These are phyloP conservation scores for Cynocephalus volans DNA, from an alignment of 2,113 vertebrate genomes.

Conservation along the genomic window DNA sequence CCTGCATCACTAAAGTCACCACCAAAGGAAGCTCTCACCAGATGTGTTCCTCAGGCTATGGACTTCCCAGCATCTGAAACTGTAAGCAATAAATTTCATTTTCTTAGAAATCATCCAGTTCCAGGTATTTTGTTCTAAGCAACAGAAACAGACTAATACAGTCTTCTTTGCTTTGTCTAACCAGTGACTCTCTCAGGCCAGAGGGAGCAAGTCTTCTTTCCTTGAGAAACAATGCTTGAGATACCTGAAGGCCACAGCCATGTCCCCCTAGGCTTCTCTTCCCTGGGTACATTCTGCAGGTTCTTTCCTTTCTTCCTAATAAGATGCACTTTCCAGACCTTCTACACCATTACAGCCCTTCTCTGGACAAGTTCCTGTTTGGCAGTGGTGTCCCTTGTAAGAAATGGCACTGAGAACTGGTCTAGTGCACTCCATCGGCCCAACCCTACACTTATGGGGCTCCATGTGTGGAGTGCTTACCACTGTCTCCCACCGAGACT, in stretches of 20 bases:
- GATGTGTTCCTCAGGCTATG: too few species aligned
- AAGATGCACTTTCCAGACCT: background rate
- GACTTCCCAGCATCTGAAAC: too few species aligned
- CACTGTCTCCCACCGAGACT: background rate
- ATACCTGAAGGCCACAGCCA: background rate
- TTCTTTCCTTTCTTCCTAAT: background rate
- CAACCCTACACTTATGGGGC: background rate
- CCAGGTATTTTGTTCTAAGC: too few species aligned
- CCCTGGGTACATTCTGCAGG: rapidly evolving
- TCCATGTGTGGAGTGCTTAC: background rate
- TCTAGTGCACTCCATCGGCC: too few species aligned
- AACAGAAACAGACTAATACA: too few species aligned
- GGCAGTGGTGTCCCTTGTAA: background rate
- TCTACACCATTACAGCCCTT: too few species aligned
- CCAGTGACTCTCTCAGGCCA: background rate
- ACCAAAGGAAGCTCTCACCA: too few species aligned
- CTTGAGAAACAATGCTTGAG: background rate
- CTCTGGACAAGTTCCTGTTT: background rate
- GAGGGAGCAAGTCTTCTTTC: background rate
- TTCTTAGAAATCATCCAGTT: too few species aligned
- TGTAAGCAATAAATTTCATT: too few species aligned
- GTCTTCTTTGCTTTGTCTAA: background rate
- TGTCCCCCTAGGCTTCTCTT: background rate
- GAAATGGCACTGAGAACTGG: background rate
- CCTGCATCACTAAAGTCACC: too few species aligned